Percentiles rank a stretch among this genome's conserved stretches.
phyloP scores from a whole-genome alignment of 1,140 invertebrate genomes.

The Colletes gigas region DNA sequence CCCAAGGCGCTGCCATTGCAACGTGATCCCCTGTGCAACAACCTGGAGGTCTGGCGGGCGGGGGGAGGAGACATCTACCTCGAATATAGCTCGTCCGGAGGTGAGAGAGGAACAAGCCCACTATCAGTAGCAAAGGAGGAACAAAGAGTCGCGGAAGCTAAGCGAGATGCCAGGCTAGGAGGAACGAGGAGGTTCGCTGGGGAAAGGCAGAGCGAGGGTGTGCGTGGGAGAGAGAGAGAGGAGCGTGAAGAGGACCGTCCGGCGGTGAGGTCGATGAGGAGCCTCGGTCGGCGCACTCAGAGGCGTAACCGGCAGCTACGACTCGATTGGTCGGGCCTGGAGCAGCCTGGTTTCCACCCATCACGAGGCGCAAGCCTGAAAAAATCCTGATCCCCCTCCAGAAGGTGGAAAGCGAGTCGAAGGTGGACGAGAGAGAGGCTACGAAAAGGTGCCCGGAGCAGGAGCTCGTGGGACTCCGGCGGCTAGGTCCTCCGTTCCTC shows the following conservation, averaged over 20 bases:
- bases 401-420: constrained; percentile 65
- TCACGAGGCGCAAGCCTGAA: constrained; percentile 74
- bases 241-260: constrained; percentile 36
- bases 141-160: background rate
- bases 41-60: background rate
- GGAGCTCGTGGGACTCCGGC: constrained; percentile 35
- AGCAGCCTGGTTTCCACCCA: constrained; percentile 72
- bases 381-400: constrained; percentile 65
- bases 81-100: background rate
- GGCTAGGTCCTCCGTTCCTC: constrained; percentile 41
- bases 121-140: background rate
- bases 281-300: constrained; percentile 68
- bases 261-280: constrained; percentile 66
- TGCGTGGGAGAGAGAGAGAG: constrained; percentile 5
- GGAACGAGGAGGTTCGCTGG: constrained; percentile 18
- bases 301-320: constrained; percentile 68
- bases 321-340: constrained; percentile 71
- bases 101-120: no score
- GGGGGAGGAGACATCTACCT: background rate
- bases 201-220: background rate
- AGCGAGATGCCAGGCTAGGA: constrained; percentile 16
- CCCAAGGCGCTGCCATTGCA: background rate
- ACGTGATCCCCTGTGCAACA: background rate
- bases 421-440: constrained; percentile 57
- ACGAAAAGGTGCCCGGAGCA: constrained; percentile 50